Evolutionary conservation across 2,797 vertebrate species (phyloP).

Genomic region (Enteromius argenteus): DNA sequence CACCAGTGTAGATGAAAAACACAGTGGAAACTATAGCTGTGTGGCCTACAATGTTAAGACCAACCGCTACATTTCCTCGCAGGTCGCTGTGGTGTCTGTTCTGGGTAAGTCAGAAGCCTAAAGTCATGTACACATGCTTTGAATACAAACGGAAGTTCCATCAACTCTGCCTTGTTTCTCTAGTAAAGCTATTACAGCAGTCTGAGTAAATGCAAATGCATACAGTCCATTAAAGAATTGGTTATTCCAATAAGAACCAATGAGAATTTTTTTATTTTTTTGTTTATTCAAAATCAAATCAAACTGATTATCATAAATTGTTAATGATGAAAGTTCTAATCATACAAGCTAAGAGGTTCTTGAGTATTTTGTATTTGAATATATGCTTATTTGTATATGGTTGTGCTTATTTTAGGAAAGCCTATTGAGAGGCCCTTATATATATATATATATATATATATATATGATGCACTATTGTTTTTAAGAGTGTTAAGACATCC

Average conservation of each 20-base stretch:
- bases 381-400: too few relatives aligned
- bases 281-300: too few relatives aligned
- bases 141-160: neutral
- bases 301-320: neutral
- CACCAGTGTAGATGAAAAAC: neutral
- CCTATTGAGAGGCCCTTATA: neutral
- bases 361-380: neutral
- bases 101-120: slow-evolving; percentile 69
- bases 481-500: neutral
- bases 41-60: slow-evolving; percentile 69
- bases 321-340: neutral
- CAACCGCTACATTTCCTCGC: fast-evolving
- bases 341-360: neutral
- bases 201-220: neutral
- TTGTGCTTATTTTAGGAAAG: neutral
- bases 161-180: neutral
- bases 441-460: too few relatives aligned
- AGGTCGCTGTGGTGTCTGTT: slow-evolving; percentile 40
- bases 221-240: neutral
- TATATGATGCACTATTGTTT: neutral
- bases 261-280: too few relatives aligned
- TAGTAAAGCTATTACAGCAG: neutral
- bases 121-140: neutral
- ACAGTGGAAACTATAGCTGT: slow-evolving; percentile 62
- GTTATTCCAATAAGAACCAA: neutral